Evolutionary conservation across 2,797 vertebrate species (phyloP).

Genomic region (Babyrousa celebensis): DNA sequence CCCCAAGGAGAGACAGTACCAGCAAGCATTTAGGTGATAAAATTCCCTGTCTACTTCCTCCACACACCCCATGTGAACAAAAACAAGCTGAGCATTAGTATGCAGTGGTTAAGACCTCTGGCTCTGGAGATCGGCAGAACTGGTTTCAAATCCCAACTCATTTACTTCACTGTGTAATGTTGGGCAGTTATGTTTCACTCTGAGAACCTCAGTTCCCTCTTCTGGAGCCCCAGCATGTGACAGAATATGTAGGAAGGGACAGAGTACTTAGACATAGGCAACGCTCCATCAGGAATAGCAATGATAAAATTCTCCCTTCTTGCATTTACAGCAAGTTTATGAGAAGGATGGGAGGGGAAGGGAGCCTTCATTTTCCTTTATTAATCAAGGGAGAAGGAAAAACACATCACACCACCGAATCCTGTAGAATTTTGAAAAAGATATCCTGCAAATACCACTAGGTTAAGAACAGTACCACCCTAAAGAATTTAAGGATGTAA

Average conservation of each 20-base stretch:
- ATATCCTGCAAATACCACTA: background rate
- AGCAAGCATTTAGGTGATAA: background rate
- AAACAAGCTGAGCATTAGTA: background rate
- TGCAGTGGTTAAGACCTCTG: background rate
- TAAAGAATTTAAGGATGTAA: background rate
- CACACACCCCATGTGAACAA: background rate
- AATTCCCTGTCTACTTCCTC: background rate
- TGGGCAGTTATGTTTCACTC: conserved; percentile 6
- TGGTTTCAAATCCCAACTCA: background rate
- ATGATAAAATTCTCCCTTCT: background rate
- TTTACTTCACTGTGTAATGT: background rate
- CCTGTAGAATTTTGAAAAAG: conserved; percentile 54
- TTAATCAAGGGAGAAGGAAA: background rate
- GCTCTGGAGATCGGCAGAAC: background rate
- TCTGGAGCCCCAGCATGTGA: background rate
- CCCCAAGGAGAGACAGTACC: background rate
- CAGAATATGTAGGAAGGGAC: background rate
- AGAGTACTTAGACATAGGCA: background rate
- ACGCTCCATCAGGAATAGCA: background rate
- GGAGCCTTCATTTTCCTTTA: conserved; percentile 47
- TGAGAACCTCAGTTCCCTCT: background rate
- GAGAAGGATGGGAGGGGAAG: conserved; percentile 3
- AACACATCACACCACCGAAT: background rate
- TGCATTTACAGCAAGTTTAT: conserved; percentile 44
- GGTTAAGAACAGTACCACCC: background rate